Conservation (phyloP, 2,888 invertebrate genomes). For the Mimas tiliae region DNA sequence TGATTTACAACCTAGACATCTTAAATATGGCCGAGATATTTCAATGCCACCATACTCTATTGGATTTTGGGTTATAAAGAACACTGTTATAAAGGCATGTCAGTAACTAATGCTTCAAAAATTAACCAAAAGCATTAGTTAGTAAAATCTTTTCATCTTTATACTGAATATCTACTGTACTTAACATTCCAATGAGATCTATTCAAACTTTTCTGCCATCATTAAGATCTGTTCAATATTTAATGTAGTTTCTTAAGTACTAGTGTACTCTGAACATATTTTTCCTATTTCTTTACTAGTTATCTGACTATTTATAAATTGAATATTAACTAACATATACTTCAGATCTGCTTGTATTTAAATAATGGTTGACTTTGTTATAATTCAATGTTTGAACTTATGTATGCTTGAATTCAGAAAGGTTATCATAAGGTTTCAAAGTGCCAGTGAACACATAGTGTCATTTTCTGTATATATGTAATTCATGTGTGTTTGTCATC, state of each 20-base stretch:
- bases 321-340: too few species aligned
- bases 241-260: constrained; percentile 31
- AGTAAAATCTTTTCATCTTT: constrained; percentile 27
- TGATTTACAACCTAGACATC: constrained; percentile 74
- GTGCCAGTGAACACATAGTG: too few species aligned
- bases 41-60: constrained; percentile 86
- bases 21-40: constrained; percentile 74
- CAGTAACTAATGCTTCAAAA: constrained; percentile 40
- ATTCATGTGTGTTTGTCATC: too few species aligned
- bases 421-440: too few species aligned
- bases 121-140: neutral
- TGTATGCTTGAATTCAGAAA: neutral
- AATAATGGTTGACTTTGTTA: neutral
- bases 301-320: too few species aligned
- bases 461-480: too few species aligned
- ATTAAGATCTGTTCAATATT: constrained; percentile 17
- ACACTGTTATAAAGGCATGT: constrained; percentile 69
- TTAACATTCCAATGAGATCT: constrained; percentile 31
- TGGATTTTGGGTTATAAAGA: constrained; percentile 86
- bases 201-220: constrained; percentile 7
- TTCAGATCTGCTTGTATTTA: neutral
- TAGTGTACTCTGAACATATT: too few species aligned
- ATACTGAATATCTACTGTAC: constrained; percentile 31
- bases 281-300: too few species aligned
- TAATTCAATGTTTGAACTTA: neutral